Base-by-base conservation (phyloP, 2,797 vertebrate species). In the Cuniculus paca region DNA sequence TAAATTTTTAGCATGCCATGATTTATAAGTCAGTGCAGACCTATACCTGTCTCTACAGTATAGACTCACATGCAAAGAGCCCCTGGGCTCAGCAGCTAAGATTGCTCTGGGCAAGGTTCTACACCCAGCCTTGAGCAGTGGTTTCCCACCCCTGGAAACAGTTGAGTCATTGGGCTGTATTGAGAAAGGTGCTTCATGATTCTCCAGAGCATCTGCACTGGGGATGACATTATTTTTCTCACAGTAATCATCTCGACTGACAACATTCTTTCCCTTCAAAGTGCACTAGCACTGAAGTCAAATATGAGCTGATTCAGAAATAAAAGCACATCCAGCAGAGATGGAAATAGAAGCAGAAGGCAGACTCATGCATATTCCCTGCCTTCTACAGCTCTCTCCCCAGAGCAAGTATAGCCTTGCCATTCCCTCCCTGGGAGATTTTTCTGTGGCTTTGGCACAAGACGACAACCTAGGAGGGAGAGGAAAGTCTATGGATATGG, bases 391-490 rank as follows among this genome's bases (percentile, higher is more conserved):
- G 0, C 79, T 61, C 97, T 94, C 14, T 11, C 39, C 20, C 68
- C 89, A 13, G 31, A 72, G 60, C 79, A 68, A 98, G 97, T 96
- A 95, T 86, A 97, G 98, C 98, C 98, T 98, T 94, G 95, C 94
- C 78, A 95, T 97, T 96, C 98, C 98, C 97, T 98, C 93, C 88
- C 98, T 98, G 98, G 98, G 97, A 97, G 98, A 98, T 98, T 98
- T 98, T 98, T 85, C 98, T 98, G 97, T 65, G 80, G 93, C 90
- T 96, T 98, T 99, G 99, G 98, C 99, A 98, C 94, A 95, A 92
- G 96, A 96, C 95, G 56, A 28, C 87, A 93, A 91, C 88, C 95
- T 84, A 96, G 97, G 98, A 97, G 98, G 98, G 98, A 98, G 96
- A 98, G 98, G 98, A 98, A 98, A 97, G 98, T 98, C 96, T 97